Evolutionary conservation across 2,113 vertebrate genomes (phyloP).

Genomic region (Gallinago undulata): DNA sequence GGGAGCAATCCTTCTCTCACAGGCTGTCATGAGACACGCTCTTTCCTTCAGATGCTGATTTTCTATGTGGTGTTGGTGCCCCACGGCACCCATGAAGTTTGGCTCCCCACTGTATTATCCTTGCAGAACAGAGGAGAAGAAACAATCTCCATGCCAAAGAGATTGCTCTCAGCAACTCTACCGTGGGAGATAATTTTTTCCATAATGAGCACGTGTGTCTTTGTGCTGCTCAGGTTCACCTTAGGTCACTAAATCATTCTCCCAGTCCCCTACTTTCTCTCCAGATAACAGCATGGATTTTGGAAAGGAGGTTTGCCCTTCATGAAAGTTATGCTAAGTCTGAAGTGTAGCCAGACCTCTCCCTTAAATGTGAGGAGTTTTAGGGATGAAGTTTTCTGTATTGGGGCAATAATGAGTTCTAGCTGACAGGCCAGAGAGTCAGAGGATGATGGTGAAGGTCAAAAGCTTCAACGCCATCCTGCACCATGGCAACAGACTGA

Average conservation of each 20-base stretch:
- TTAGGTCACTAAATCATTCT: conserved; percentile 11
- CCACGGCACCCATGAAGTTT: not conserved
- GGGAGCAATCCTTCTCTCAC: not conserved
- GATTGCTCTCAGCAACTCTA: not conserved
- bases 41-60: conserved; percentile 26
- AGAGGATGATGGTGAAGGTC: not conserved
- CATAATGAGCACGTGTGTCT: not conserved
- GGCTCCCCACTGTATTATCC: not conserved
- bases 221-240: not conserved
- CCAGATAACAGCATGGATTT: not conserved
- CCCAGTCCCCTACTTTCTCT: not conserved
- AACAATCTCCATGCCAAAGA: not conserved
- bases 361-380: not conserved
- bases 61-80: not conserved
- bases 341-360: not conserved
- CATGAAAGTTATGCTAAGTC: not conserved
- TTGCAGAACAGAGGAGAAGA: not conserved
- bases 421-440: not conserved
- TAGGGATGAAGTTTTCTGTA: not conserved
- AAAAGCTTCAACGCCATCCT: not conserved
- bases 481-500: not conserved
- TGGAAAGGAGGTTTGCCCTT: not conserved
- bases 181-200: not conserved
- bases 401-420: not conserved
- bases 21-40: not conserved